A percentile compares a stretch with the other conserved stretches of the same genome.
phyloP scores from a whole-genome alignment of 2,797 vertebrate genomes.

The Pseudomugil tenellus region DNA sequence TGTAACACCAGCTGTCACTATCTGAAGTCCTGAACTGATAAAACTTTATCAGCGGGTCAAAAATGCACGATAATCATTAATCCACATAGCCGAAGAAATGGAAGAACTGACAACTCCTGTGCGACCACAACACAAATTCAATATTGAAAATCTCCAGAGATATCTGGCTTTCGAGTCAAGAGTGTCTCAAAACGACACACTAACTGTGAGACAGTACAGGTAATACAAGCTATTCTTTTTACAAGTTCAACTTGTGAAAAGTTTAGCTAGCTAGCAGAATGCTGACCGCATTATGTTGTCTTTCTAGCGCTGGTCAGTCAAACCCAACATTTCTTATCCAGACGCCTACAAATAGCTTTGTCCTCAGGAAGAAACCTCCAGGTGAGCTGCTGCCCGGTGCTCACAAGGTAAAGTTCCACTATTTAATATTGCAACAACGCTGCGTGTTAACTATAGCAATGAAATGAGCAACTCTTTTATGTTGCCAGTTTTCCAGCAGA shows the following conservation, averaged over 20 bases:
- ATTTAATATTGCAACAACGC: neutral
- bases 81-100: conserved; percentile 55
- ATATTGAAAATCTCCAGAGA: conserved; percentile 74
- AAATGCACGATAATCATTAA: conserved; percentile 40
- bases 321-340: conserved; percentile 92
- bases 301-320: conserved; percentile 88
- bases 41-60: neutral
- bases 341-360: conserved; percentile 81
- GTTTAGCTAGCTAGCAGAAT: neutral
- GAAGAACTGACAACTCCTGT: conserved; percentile 76
- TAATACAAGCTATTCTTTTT: too few relatives aligned
- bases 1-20: conserved; percentile 33
- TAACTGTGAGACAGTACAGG: conserved; percentile 89
- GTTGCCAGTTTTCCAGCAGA: conserved; percentile 24
- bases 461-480: neutral
- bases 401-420: conserved; percentile 82
- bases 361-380: conserved; percentile 93
- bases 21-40: neutral
- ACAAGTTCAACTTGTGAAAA: neutral
- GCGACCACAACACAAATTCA: conserved; percentile 83
- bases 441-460: neutral
- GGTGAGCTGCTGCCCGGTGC: conserved; percentile 89
- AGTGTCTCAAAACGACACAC: conserved; percentile 65
- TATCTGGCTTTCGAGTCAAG: conserved; percentile 78
- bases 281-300: neutral